Evolutionary conservation across 2,113 vertebrate genomes (phyloP), one percentile per base, ranked within the genome.

Genomic region (Microcebus tavaratra): DNA sequence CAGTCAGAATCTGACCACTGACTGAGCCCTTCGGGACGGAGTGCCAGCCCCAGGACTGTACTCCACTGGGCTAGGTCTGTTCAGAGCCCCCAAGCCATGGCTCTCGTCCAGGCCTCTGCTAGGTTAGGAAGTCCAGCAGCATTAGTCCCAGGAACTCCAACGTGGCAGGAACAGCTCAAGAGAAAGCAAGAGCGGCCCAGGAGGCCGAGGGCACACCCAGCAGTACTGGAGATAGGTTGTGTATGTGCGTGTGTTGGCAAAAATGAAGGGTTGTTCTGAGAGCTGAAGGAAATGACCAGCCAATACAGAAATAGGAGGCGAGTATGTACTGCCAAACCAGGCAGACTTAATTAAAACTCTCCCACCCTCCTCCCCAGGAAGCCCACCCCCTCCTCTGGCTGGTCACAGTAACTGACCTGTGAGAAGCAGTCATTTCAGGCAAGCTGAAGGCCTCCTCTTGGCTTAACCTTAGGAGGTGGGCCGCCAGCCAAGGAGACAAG

Each of bases 361-460:
- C 59, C 73, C 11, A 78, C 59, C 20, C 25, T 42, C 57, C 45
- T 83, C 48, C 78, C 45, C 68, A 94, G 68, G 82, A 97, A 83
- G 57, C 59, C 83, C 57, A 89, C 15, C 82, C 76, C 31, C 68
- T 73, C 45, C 72, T 55, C 68, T 68, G 67, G 55, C 29, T 75
- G 36, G 75, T 93, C 79, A 53, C 73, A 93, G 17, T 94, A 93
- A 88, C 55, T 8, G 25, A 83, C 3, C 39, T 45, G 18, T 50
- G n/a, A 86, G 86, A 45, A 91, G 79, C 42, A 87, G 68, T 83
- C 89, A 91, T 82, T 95, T 70, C 73, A 87, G 61, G n/a, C 45
- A 97, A 92, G 59, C 13, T 68, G 31, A 83, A 59, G 59, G 50
- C 42, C 20, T 79, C 61, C n/a, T 76, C 11, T 50, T 21, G 53